Percentiles rank a stretch among this genome's conserved stretches.
Evolutionary conservation across 64 coral and sea anemone genomes (phyloP).

Genomic region (Cladopsammia gracilis): DNA sequence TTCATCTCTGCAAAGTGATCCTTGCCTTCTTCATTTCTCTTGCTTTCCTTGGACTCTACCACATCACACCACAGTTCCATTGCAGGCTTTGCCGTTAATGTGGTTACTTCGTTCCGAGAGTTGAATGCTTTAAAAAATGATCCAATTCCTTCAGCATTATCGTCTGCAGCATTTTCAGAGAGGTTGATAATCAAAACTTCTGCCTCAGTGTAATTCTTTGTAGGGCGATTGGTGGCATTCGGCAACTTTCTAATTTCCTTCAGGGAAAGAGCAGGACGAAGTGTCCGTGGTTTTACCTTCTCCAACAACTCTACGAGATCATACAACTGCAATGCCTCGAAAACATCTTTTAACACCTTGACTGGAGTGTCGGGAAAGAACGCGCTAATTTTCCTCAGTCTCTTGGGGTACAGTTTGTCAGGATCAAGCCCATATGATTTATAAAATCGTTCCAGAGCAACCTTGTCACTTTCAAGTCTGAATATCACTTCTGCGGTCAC

Average conservation of each 20-base stretch:
- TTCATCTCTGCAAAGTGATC: not conserved
- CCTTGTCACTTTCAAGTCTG: not conserved
- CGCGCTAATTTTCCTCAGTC: not conserved
- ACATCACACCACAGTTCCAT: not conserved
- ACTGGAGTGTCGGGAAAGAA: constrained; percentile 29
- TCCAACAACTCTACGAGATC: constrained; percentile 14
- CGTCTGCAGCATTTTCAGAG: too few relatives aligned
- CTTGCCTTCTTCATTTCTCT: not conserved
- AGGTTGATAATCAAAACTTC: not conserved
- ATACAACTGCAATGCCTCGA: not conserved
- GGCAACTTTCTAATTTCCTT: not conserved
- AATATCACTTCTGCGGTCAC: not conserved
- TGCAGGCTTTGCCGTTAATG: not conserved
- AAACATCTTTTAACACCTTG: constrained; percentile 4
- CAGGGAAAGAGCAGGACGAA: constrained; percentile 23
- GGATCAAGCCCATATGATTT: not conserved
- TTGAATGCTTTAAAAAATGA: not conserved
- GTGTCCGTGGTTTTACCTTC: constrained; percentile 8
- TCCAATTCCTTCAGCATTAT: not conserved
- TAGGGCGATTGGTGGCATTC: not conserved
- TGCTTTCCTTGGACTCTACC: not conserved
- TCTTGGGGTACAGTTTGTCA: too few relatives aligned
- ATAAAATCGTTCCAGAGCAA: not conserved
- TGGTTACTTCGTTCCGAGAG: not conserved
- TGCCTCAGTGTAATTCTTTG: not conserved